Evolutionary conservation across 1,140 invertebrate species (phyloP).

Genomic region (Copidosoma floridanum): DNA sequence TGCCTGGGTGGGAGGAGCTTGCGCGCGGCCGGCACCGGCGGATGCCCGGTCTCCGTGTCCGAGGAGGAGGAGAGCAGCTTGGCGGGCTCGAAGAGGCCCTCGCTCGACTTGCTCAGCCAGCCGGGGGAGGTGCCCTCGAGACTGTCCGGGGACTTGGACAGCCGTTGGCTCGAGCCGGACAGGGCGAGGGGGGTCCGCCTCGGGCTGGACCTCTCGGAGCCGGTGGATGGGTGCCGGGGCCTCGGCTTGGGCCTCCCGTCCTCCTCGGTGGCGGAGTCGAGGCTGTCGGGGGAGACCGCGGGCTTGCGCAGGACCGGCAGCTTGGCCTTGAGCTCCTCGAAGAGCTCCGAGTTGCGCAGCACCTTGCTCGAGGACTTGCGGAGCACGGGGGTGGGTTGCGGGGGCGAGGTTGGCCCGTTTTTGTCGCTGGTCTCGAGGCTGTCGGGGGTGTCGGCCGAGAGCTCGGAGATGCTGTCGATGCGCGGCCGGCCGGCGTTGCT

Average conservation of each 20-base stretch:
- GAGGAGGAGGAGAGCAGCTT: too few species aligned
- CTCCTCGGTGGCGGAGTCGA: conserved; percentile 30
- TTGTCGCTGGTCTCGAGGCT: conserved; percentile 11
- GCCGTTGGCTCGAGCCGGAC: conserved; percentile 37
- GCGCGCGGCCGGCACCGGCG: conserved; percentile 33
- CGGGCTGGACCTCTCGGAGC: conserved; percentile 15
- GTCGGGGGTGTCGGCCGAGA: conserved; percentile 15
- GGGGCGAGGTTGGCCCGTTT: conserved; percentile 33
- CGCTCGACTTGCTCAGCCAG: conserved; percentile 47
- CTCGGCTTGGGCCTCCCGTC: background rate
- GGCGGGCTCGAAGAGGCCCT: conserved; percentile 43
- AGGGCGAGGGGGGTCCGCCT: conserved; percentile 37
- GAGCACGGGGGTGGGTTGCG: conserved; percentile 34
- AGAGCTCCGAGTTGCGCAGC: conserved; percentile 44
- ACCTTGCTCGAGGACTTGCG: conserved; percentile 49
- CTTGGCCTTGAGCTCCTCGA: conserved; percentile 45
- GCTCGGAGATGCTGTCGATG: conserved; percentile 21
- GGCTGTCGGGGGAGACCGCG: conserved; percentile 49
- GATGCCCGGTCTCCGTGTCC: conserved; percentile 17
- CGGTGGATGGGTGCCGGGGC: conserved; percentile 1
- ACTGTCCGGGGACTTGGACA: conserved; percentile 49
- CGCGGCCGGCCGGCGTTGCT: background rate
- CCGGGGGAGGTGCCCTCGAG: conserved; percentile 35
- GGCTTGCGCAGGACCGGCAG: conserved; percentile 38
- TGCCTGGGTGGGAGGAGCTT: conserved; percentile 23